These are phyloP conservation scores for Paramormyrops kingsleyae DNA, from an alignment of 2,113 vertebrate genomes.

Conservation along the genomic window DNA sequence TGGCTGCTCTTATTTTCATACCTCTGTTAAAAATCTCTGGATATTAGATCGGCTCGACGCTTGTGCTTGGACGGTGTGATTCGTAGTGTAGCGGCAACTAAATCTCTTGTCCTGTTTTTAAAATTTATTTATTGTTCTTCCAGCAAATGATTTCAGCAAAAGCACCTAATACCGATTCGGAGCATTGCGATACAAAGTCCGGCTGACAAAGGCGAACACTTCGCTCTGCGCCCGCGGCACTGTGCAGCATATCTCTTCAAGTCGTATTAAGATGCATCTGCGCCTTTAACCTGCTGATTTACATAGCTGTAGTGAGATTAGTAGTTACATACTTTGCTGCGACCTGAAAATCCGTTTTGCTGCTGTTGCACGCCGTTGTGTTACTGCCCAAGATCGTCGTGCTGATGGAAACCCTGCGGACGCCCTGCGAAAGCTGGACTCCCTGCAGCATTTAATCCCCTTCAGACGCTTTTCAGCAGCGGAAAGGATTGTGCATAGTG, in stretches of 20 bases:
- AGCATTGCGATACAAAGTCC: neutral
- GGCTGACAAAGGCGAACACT: neutral
- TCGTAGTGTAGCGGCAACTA: neutral
- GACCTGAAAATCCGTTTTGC: neutral
- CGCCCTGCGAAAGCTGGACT: neutral
- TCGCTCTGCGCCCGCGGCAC: neutral
- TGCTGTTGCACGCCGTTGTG: neutral
- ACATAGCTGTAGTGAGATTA: neutral
- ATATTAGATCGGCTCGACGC: neutral
- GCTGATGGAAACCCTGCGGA: neutral
- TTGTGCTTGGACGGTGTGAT: neutral
- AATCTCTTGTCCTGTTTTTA: neutral
- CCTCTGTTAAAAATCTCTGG: neutral
- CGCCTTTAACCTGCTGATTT: neutral
- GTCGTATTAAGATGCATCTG: neutral
- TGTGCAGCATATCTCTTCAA: neutral
- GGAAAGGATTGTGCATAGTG: neutral
- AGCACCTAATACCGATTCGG: neutral
- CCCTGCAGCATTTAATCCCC: neutral
- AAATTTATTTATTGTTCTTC: neutral
- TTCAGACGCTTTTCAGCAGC: neutral
- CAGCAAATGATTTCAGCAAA: neutral
- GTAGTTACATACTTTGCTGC: neutral
- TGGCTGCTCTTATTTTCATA: neutral
- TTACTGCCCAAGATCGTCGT: neutral